Conservation (phyloP, 2,797 vertebrate species). For the Anabacerthia variegaticeps region DNA sequence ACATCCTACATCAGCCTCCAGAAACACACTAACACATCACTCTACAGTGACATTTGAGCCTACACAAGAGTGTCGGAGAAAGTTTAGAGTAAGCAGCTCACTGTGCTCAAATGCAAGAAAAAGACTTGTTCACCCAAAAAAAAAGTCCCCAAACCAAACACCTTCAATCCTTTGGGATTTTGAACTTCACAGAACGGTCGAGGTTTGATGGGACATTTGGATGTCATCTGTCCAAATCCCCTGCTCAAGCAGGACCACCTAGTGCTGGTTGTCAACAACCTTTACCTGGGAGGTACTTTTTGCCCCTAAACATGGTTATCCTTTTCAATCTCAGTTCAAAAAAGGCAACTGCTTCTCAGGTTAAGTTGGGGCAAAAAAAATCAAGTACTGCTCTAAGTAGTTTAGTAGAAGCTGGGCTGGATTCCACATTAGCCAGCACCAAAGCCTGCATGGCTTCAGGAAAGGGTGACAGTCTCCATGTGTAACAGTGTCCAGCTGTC, state of each 20-base stretch:
- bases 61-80: neutral
- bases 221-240: neutral
- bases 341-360: neutral
- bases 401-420: neutral
- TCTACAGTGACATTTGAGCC: neutral
- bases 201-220: neutral
- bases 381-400: neutral
- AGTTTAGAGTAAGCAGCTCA: neutral
- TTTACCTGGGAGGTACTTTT: neutral
- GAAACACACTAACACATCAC: neutral
- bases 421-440: neutral
- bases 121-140: neutral
- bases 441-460: neutral
- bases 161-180: neutral
- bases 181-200: neutral
- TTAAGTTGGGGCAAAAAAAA: accelerated
- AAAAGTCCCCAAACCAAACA: neutral
- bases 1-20: neutral
- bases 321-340: neutral
- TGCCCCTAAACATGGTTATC: neutral
- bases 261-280: neutral
- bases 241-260: neutral
- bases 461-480: neutral
- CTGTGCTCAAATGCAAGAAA: neutral
- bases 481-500: neutral